These are phyloP conservation scores for Lasioglossum malachurum DNA, from an alignment of 2,888 invertebrate species.

Conservation along the genomic window DNA sequence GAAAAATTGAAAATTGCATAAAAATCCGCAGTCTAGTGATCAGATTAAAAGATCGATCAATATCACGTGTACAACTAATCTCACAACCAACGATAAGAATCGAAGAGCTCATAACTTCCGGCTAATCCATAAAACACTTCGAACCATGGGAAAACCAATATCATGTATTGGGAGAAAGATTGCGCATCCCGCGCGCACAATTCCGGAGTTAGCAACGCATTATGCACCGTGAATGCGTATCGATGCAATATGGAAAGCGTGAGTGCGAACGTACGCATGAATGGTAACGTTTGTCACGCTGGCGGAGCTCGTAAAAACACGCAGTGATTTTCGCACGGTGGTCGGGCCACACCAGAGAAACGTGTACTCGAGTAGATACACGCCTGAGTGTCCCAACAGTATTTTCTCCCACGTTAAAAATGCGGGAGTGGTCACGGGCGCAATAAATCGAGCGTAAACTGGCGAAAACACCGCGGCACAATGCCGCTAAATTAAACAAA, in stretches of 20 bases:
- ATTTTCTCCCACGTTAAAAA: constrained; percentile 71
- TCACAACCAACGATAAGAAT: not conserved
- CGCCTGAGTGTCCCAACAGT: not conserved
- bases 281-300: not conserved
- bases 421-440: constrained; percentile 53
- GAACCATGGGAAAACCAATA: not conserved
- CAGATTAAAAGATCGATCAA: not conserved
- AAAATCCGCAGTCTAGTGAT: too few species aligned
- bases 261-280: not conserved
- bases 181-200: not conserved
- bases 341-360: not conserved
- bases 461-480: constrained; percentile 72
- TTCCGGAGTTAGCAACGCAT: too few species aligned
- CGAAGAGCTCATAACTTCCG: not conserved
- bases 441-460: constrained; percentile 61
- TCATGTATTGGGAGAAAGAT: not conserved
- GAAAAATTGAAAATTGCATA: too few species aligned
- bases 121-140: not conserved
- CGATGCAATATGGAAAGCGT: not conserved
- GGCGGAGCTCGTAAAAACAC: not conserved
- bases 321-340: constrained; percentile 26
- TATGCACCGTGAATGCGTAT: not conserved
- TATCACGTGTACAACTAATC: not conserved
- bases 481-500: constrained; percentile 81
- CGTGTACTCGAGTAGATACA: not conserved